Evolutionary conservation across 2,888 invertebrate genomes (phyloP).

Genomic region (Amblyjoppa proteus): DNA sequence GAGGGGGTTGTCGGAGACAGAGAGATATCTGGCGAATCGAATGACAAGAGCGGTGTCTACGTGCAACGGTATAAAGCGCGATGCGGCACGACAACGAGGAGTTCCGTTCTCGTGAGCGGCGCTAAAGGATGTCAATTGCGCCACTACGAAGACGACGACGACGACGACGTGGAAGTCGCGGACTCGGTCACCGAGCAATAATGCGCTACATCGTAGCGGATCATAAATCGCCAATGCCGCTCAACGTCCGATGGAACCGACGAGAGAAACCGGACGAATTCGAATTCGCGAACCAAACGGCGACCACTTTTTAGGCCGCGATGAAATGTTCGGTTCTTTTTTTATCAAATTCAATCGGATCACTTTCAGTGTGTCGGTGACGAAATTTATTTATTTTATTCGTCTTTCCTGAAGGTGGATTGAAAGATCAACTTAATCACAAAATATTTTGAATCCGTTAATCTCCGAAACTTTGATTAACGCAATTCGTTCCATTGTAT

Average conservation of each 20-base stretch:
- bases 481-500: too few relatives aligned
- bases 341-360: too few relatives aligned
- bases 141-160: slow-evolving; percentile 69
- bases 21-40: slow-evolving; percentile 62
- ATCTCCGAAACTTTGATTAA: background rate
- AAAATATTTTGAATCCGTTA: too few relatives aligned
- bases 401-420: too few relatives aligned
- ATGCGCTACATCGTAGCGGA: slow-evolving; percentile 58
- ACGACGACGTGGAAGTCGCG: slow-evolving; percentile 58
- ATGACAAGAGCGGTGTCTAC: slow-evolving; percentile 72
- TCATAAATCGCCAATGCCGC: slow-evolving; percentile 62
- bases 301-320: background rate
- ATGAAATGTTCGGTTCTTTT: too few relatives aligned
- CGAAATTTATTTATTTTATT: too few relatives aligned
- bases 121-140: slow-evolving; percentile 80
- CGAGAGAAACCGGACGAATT: slow-evolving; percentile 34
- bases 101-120: slow-evolving; percentile 72
- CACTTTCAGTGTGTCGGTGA: too few relatives aligned
- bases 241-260: slow-evolving; percentile 1
- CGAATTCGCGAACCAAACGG: background rate
- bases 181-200: slow-evolving; percentile 70
- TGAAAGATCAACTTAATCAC: too few relatives aligned
- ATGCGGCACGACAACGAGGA: slow-evolving; percentile 67
- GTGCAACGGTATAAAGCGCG: slow-evolving; percentile 68
- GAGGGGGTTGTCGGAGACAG: slow-evolving; percentile 30